phyloP scores from a whole-genome alignment of 2,113 vertebrate species.

The Nibea albiflora region DNA sequence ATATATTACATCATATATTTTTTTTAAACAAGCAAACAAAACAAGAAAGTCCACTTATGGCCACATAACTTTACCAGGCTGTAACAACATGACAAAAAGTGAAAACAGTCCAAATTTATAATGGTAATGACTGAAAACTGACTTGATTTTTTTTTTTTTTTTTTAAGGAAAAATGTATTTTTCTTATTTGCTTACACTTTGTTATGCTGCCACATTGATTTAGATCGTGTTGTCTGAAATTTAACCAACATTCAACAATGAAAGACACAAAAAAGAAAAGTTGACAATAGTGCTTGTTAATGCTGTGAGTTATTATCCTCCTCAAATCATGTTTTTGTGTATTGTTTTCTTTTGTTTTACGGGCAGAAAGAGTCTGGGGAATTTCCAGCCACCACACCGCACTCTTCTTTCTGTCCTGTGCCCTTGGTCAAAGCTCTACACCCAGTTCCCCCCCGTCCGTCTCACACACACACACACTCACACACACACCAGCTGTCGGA shows the following conservation, averaged over 20 bases:
- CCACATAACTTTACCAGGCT: conserved; percentile 8
- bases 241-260: not conserved
- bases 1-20: conserved; percentile 15
- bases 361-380: conserved; percentile 50
- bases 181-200: not conserved
- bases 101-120: not conserved
- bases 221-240: not conserved
- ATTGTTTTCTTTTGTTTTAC: conserved; percentile 58
- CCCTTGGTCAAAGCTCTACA: conserved; percentile 76
- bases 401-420: conserved; percentile 66
- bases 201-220: not conserved
- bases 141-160: no score
- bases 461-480: conserved; percentile 70
- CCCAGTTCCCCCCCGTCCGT: conserved; percentile 59
- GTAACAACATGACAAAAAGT: not conserved
- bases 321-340: not conserved
- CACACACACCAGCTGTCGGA: conserved; percentile 81
- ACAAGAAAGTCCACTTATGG: not conserved
- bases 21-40: conserved; percentile 13
- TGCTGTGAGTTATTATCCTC: not conserved
- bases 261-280: not conserved
- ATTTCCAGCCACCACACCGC: conserved; percentile 54
- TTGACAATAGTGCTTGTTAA: not conserved
- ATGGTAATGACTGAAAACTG: not conserved
- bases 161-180: not conserved